Conservation (phyloP, 2,888 invertebrate species). For the Mythimna ferrago region DNA sequence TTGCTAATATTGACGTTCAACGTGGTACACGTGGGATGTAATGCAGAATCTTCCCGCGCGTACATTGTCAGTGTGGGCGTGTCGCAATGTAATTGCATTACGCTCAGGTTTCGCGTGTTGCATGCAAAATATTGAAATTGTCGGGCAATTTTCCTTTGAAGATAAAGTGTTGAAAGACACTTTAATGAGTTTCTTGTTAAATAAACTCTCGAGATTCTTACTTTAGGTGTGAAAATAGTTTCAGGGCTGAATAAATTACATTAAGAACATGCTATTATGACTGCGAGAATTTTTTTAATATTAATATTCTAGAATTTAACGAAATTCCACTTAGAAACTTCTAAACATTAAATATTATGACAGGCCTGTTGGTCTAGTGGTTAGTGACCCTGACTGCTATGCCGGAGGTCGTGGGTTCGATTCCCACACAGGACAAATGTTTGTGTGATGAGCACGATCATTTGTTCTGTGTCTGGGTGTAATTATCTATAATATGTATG, state of each 20-base stretch:
- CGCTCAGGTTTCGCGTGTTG: conserved; percentile 68
- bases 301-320: not conserved
- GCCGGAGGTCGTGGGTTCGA: too few relatives aligned
- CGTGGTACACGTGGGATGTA: conserved; percentile 33
- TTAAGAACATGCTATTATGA: conserved; percentile 19
- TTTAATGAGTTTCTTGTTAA: conserved; percentile 64
- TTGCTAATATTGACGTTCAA: conserved; percentile 46
- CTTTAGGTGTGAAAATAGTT: conserved; percentile 34
- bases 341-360: not conserved
- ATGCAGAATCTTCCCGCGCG: conserved; percentile 61
- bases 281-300: conserved; percentile 8
- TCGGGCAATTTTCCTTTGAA: conserved; percentile 68
- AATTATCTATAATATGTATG: too few relatives aligned
- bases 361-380: too few relatives aligned
- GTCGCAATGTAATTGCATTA: conserved; percentile 74
- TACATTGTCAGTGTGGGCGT: conserved; percentile 61
- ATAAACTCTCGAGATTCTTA: conserved; percentile 51
- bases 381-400: too few relatives aligned
- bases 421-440: too few relatives aligned
- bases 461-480: too few relatives aligned
- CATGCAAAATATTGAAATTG: conserved; percentile 76
- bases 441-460: too few relatives aligned
- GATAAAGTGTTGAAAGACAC: conserved; percentile 64
- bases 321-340: not conserved
- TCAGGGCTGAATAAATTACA: conserved; percentile 22